Base-by-base conservation (phyloP, 2,888 invertebrate species). In the Dorcus parallelipipedus region DNA sequence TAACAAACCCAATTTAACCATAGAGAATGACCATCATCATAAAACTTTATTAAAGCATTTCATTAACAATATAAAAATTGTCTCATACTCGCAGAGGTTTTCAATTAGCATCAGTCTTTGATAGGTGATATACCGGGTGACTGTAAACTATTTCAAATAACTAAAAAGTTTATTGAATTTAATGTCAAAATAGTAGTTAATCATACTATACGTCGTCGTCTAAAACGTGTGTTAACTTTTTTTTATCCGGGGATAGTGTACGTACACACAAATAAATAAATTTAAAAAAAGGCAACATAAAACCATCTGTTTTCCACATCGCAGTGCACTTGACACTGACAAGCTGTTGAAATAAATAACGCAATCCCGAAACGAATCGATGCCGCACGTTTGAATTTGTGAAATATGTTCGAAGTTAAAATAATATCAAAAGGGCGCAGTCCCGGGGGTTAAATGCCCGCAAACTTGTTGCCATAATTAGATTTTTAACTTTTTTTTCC, bases 391-490 rank as follows among this genome's bases (percentile, higher is more conserved):
- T 62, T 62, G 64, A 60, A 56, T 55, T 60, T 50, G 54, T 56
- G 55, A 62, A 64, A 57, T 62, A 60, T 56, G 57, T 58, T 47
- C 57, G 55, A 64, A 59, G 62, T 62, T 62, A 55, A 64, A 64
- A 60, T 60, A 62, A 60, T 58, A 64, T 64, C 62, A 62, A 62
- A 62, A 20, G 40, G 60, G 59, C 57, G 47, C 49, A 58, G 38
- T 63, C 62, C 65, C 62, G 50, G 39, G 63, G 62, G 62, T 54
- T 62, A 58, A 62, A 61, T 59, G 55, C 53, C 56, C 60, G 54
- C 61, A 61, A 66, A 63, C 56, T 66, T 63, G 63, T 56, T 55
- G 58, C 63, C 58, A 56, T 63, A 63, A 63, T 65, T 65, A 60
- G 55, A 54, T 64, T 64, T 64, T 61, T 52, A 55, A 58, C 56